Conservation (phyloP, 2,113 vertebrate genomes). For the Aythya baeri region DNA sequence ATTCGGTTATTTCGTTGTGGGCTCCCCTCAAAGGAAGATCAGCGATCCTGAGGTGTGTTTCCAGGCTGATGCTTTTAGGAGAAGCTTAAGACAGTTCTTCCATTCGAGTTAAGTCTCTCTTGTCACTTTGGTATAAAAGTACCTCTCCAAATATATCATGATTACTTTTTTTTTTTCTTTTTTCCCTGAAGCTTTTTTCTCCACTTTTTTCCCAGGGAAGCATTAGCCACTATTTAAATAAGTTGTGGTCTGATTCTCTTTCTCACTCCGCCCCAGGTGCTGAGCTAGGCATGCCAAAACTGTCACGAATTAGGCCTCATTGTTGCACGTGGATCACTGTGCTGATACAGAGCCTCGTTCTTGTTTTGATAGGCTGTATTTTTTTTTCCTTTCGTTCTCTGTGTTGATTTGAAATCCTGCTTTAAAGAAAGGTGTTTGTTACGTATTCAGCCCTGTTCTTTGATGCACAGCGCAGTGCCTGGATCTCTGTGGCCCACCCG, state of each 20-base stretch:
- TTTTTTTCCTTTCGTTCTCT: not conserved
- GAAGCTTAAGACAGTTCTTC: not conserved
- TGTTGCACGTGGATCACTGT: not conserved
- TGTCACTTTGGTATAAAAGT: not conserved
- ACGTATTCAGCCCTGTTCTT: not conserved
- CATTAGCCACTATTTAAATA: conserved; percentile 16
- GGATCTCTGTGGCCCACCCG: not conserved
- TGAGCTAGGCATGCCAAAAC: conserved; percentile 2
- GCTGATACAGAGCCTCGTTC: not conserved
- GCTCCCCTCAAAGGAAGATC: not conserved
- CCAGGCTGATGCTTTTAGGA: not conserved
- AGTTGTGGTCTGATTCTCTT: not conserved
- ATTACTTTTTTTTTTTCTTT: not conserved
- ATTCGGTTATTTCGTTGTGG: not conserved
- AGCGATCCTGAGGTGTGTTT: not conserved
- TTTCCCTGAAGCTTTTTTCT: not conserved
- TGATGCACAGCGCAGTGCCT: not conserved
- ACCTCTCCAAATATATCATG: not conserved
- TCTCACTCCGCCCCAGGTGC: not conserved
- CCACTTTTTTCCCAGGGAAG: not conserved
- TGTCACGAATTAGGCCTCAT: not conserved
- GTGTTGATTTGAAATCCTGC: not conserved
- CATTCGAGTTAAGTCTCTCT: not conserved
- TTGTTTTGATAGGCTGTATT: not conserved
- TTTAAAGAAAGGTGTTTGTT: not conserved